A percentile compares a stretch with the other conserved stretches of the same genome.
Conservation (phyloP, 2,113 vertebrate genomes). For the Platichthys flesus region DNA sequence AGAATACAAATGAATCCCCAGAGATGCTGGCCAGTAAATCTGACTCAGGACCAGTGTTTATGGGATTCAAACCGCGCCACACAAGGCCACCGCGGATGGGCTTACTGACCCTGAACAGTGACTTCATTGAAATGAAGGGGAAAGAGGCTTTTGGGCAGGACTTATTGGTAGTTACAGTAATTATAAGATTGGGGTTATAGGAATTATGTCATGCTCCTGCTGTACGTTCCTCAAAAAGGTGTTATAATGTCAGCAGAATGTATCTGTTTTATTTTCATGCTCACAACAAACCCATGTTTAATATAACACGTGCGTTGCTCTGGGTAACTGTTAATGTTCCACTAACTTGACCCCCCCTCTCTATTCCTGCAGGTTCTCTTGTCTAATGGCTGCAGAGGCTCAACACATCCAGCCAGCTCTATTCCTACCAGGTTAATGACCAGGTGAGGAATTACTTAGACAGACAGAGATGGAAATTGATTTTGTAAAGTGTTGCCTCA, state of each 20-base stretch:
- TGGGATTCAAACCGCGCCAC: slow-evolving; percentile 60
- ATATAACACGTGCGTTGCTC: slow-evolving; percentile 33
- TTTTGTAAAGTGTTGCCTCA: slow-evolving; percentile 78
- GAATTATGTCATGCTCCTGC: slow-evolving; percentile 28
- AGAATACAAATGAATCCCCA: slow-evolving; percentile 68
- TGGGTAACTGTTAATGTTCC: slow-evolving; percentile 64
- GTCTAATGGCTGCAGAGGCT: slow-evolving; percentile 46
- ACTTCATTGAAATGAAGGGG: slow-evolving; percentile 51
- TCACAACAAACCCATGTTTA: slow-evolving; percentile 14
- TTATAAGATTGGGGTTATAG: slow-evolving; percentile 23
- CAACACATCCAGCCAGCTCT: slow-evolving; percentile 52
- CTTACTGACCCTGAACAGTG: slow-evolving; percentile 57
- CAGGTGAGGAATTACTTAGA: slow-evolving; percentile 72
- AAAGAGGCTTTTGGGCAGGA: slow-evolving; percentile 41
- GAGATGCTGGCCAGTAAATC: slow-evolving; percentile 65
- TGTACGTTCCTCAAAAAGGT: slow-evolving; percentile 27
- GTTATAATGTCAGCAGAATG: slow-evolving; percentile 10
- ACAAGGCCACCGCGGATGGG: slow-evolving; percentile 65
- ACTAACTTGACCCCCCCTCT: slow-evolving; percentile 32
- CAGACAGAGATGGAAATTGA: slow-evolving; percentile 72
- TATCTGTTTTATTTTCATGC: slow-evolving; percentile 19
- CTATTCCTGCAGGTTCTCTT: slow-evolving; percentile 52
- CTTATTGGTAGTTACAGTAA: slow-evolving; percentile 49
- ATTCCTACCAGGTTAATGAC: slow-evolving; percentile 62
- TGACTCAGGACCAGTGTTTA: slow-evolving; percentile 70